Base-by-base conservation (phyloP, 1,140 invertebrate species). In the Pseudoatta argentina region DNA sequence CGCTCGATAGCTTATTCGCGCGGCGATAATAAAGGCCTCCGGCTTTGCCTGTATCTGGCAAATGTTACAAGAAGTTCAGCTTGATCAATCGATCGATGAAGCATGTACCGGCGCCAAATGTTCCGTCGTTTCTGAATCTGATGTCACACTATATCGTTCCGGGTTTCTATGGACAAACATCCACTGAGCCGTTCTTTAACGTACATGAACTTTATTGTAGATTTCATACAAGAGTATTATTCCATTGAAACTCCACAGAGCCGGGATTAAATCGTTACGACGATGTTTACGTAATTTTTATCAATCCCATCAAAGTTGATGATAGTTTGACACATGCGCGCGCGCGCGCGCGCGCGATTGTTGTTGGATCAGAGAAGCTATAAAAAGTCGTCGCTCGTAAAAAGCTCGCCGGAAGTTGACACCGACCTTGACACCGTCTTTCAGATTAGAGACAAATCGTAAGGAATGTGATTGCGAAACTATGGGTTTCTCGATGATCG, bases 1-100 rank as follows among this genome's bases (percentile, higher is more conserved):
- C 59, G 69, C 48, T 30, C 82, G 86, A 92, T 90, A 86, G 67
- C 83, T 83, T 53, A 39, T 78, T 64, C 55, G 75, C 83, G 66
- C 53, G 75, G 78, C 57, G 78, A 91, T 91, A 89, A 90, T 88
- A 39, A 39, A 39, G 34, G 34, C 21, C 30, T 78, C 18, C 24
- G 69, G 75, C 18, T 59, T 61, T 27, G 18, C 55, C 69, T 51
- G 44, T 77, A 82, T 88, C 76, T 51, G 30, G 8, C 21, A 18
- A 69, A 14, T 8, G n/a, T 73, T 30, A 16, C 53, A 7, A 16
- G 16, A 72, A 10, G 51, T 59, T 34, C 18, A 44, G 67, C 55
- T 61, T 16, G 34, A 55, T 69, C n/a, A 3, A 44, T 44, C 39
- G 10, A 44, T 44, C 39, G 39, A 44, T 44, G 24, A 44, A 6